Percentiles rank a stretch among this genome's conserved stretches.
Evolutionary conservation across 2,113 vertebrate species (phyloP).

Genomic region (Rhinopomastus cyanomelas): DNA sequence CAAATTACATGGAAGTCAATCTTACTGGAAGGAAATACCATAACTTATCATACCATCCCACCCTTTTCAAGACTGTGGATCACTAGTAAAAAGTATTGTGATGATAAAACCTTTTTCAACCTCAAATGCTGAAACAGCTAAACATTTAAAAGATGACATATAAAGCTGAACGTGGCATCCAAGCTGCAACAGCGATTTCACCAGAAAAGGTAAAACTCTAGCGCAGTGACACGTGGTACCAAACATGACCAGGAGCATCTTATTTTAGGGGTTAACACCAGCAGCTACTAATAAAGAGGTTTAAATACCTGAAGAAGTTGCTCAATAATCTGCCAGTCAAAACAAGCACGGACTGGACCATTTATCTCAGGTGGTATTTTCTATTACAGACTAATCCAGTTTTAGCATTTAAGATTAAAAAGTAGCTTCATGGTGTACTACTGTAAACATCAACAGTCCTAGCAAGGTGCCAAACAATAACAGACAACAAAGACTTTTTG

Average conservation of each 20-base stretch:
- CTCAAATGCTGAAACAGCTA: not conserved
- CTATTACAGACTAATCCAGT: not conserved
- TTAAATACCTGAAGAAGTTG: not conserved
- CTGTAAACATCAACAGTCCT: not conserved
- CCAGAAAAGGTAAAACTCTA: not conserved
- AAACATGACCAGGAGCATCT: not conserved
- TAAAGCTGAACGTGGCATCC: not conserved
- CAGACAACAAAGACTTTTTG: not conserved
- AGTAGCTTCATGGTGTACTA: not conserved
- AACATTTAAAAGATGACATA: not conserved
- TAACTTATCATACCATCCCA: not conserved
- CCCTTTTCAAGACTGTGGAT: not conserved
- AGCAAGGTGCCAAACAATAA: not conserved
- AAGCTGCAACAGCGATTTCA: not conserved
- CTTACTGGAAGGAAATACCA: not conserved
- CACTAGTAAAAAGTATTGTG: not conserved
- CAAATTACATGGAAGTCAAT: not conserved
- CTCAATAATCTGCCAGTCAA: not conserved
- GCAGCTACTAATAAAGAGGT: not conserved
- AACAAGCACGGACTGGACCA: not conserved
- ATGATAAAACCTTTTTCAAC: not conserved
- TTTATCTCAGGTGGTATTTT: not conserved
- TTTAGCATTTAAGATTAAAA: not conserved
- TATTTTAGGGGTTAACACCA: not conserved
- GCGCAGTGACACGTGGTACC: not conserved